Evolutionary conservation across 1,140 invertebrate genomes (phyloP).

Genomic region (Calliphora vicina): DNA sequence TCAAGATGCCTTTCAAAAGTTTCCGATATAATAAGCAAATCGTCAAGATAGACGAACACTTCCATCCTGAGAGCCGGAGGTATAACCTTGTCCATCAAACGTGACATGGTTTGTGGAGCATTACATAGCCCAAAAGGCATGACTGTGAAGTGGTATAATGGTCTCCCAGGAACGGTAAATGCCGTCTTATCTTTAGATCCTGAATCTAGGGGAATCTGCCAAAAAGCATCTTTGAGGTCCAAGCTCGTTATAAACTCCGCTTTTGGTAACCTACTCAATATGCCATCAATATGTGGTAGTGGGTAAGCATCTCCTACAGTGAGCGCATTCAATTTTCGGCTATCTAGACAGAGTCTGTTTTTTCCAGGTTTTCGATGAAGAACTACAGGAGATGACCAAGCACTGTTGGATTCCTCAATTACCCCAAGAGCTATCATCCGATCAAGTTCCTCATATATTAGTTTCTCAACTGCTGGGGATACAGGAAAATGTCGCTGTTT

Average conservation of each 20-base stretch:
- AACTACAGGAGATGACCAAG: slow-evolving; percentile 39
- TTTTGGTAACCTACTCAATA: slow-evolving; percentile 36
- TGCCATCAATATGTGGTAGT: slow-evolving; percentile 34
- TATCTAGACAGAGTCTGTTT: slow-evolving; percentile 36
- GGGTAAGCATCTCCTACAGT: slow-evolving; percentile 37
- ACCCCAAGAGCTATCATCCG: slow-evolving; percentile 36
- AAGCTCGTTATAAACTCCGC: slow-evolving; percentile 34
- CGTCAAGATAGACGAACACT: no score
- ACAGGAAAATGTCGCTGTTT: slow-evolving; percentile 37
- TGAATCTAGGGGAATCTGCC: slow-evolving; percentile 27
- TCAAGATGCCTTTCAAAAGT: no score
- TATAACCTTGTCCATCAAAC: no score
- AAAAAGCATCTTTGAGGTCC: slow-evolving; percentile 31
- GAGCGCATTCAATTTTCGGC: slow-evolving; percentile 20
- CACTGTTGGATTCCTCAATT: slow-evolving; percentile 38
- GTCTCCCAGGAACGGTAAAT: slow-evolving; percentile 32
- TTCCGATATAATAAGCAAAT: no score
- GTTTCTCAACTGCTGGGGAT: background rate
- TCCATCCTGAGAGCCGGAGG: no score
- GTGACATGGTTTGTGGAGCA: no score
- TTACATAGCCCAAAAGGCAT: slow-evolving; percentile 20
- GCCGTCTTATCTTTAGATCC: slow-evolving; percentile 32
- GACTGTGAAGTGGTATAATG: background rate
- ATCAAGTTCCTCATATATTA: no score
- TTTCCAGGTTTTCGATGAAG: slow-evolving; percentile 24